These are phyloP conservation scores for Drosophila tripunctata DNA, from an alignment of 2,888 invertebrate genomes.

Conservation along the genomic window DNA sequence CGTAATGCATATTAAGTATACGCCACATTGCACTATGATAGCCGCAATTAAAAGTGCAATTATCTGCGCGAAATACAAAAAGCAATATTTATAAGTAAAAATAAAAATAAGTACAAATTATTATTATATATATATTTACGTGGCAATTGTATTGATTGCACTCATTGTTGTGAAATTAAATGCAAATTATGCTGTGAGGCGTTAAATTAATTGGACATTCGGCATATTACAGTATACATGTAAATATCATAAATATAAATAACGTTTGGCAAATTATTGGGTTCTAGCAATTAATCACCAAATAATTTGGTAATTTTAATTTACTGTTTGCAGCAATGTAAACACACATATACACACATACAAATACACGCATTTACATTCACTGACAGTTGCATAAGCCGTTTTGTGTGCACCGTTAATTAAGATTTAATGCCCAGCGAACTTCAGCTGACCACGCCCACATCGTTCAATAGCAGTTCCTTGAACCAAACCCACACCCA, in stretches of 20 bases:
- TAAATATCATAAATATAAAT: conserved; percentile 30
- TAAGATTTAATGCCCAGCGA: conserved; percentile 72
- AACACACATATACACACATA: conserved; percentile 44
- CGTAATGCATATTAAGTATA: conserved; percentile 29
- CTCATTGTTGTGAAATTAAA: conserved; percentile 39
- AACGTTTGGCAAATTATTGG: conserved; percentile 47
- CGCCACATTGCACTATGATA: conserved; percentile 36
- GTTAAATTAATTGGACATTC: conserved; percentile 30
- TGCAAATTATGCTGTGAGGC: conserved; percentile 33
- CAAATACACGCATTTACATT: conserved; percentile 7
- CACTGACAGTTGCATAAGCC: conserved; percentile 44
- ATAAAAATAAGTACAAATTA: neutral
- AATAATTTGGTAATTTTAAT: conserved; percentile 79
- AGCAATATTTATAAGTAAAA: conserved; percentile 9
- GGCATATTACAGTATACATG: no score
- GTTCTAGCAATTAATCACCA: conserved; percentile 70
- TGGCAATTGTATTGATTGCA: conserved; percentile 59
- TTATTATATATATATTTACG: neutral
- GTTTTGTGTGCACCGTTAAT: conserved; percentile 61
- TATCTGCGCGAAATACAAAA: conserved; percentile 25
- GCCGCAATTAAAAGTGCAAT: conserved; percentile 62
- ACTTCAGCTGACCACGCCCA: conserved; percentile 35
- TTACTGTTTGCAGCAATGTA: conserved; percentile 52
- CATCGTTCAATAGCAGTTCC: conserved; percentile 16
- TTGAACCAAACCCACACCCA: conserved; percentile 19